Conservation (phyloP, 2,888 invertebrate genomes). For the Cataglyphis albicans region DNA sequence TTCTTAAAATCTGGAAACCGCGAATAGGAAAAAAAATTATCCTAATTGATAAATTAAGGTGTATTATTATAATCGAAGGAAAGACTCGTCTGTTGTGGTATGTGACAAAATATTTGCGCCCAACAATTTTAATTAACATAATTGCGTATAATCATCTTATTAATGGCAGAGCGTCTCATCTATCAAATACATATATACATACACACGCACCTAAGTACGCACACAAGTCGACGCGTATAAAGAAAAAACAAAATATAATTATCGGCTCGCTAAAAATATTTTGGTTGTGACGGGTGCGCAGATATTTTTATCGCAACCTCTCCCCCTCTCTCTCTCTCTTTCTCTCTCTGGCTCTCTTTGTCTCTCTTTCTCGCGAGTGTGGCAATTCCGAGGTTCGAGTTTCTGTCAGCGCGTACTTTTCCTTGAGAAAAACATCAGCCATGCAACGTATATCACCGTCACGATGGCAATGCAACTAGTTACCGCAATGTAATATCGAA, state of each 20-base stretch:
- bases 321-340: neutral
- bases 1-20: neutral
- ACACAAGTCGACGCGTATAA: neutral
- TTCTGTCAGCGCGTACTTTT: constrained; percentile 25
- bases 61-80: neutral
- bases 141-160: neutral
- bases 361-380: neutral
- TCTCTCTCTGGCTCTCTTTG: neutral
- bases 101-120: neutral
- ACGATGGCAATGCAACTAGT: constrained; percentile 32
- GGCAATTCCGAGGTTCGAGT: constrained; percentile 30
- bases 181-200: constrained; percentile 8
- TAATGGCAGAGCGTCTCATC: neutral
- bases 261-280: constrained; percentile 50
- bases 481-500: constrained; percentile 33
- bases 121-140: neutral
- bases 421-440: constrained; percentile 31
- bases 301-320: constrained; percentile 53
- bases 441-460: constrained; percentile 16
- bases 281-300: constrained; percentile 15
- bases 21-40: neutral
- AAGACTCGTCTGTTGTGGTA: neutral
- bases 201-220: neutral
- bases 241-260: constrained; percentile 30
- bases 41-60: neutral